Evolutionary conservation across 2,888 invertebrate species (phyloP).

Genomic region (Leucozona laternaria): DNA sequence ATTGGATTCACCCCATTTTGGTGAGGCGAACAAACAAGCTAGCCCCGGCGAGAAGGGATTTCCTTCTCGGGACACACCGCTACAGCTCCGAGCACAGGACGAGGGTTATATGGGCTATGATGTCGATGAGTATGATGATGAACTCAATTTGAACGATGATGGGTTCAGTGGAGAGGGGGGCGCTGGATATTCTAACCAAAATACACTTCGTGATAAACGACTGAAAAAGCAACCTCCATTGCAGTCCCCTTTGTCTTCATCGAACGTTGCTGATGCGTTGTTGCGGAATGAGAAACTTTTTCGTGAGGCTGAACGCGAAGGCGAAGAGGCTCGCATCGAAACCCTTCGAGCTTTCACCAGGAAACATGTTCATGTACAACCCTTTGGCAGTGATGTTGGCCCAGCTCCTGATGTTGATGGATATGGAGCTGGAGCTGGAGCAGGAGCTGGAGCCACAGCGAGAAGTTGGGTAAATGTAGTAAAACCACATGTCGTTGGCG

Average conservation of each 20-base stretch:
- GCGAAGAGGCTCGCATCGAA: constrained; percentile 45
- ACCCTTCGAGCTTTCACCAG: constrained; percentile 46
- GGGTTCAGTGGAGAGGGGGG: not conserved
- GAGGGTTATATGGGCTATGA: constrained; percentile 42
- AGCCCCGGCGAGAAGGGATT: constrained; percentile 1
- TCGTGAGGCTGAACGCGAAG: constrained; percentile 42
- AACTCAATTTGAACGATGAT: constrained; percentile 43
- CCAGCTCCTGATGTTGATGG: constrained; percentile 12
- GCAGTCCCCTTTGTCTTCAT: not conserved
- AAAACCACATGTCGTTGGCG: constrained; percentile 55
- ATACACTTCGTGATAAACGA: constrained; percentile 46
- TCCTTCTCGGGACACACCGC: not conserved
- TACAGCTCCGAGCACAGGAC: not conserved
- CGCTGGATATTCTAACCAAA: not conserved
- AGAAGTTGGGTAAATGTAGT: constrained; percentile 12
- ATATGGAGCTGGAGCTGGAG: constrained; percentile 25
- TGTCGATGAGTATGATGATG: constrained; percentile 63
- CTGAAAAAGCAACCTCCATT: constrained; percentile 25
- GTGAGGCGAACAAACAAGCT: constrained; percentile 8
- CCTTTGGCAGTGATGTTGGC: constrained; percentile 27
- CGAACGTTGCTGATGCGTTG: constrained; percentile 1
- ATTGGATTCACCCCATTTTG: constrained; percentile 25
- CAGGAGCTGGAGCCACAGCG: constrained; percentile 7
- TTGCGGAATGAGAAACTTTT: constrained; percentile 35
- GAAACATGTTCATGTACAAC: constrained; percentile 58